Evolutionary conservation across 2,888 invertebrate genomes (phyloP).

Genomic region (Drosophila ezoana): DNA sequence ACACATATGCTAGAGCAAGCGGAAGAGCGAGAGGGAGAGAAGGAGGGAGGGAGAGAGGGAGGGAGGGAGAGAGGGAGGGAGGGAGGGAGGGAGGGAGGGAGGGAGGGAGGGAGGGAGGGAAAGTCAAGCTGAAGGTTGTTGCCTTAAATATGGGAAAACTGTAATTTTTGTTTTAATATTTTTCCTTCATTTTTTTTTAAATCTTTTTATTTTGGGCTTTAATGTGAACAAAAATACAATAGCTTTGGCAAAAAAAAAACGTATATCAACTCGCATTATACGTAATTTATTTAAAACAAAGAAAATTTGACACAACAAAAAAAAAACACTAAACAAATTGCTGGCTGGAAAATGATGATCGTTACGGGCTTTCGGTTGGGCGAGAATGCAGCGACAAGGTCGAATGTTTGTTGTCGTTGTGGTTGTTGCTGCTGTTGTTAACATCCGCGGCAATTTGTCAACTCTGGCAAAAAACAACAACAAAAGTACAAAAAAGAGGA

Average conservation of each 20-base stretch:
- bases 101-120: neutral
- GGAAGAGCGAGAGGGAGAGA: neutral
- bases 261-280: constrained; percentile 46
- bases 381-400: constrained; percentile 65
- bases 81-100: neutral
- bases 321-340: constrained; percentile 48
- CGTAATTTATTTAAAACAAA: constrained; percentile 70
- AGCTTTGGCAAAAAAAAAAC: constrained; percentile 1
- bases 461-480: constrained; percentile 32
- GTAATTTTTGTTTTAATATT: constrained; percentile 34
- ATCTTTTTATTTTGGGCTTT: neutral
- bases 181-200: constrained; percentile 7
- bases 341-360: constrained; percentile 62
- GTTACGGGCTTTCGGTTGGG: constrained; percentile 39
- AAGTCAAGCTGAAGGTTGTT: constrained; percentile 56
- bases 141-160: constrained; percentile 69
- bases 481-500: constrained; percentile 1
- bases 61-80: neutral
- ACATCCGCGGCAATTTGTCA: constrained; percentile 67
- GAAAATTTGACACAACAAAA: constrained; percentile 62
- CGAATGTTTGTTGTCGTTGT: constrained; percentile 40
- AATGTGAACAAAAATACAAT: constrained; percentile 16
- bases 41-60: neutral
- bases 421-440: constrained; percentile 22
- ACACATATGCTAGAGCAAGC: constrained; percentile 5